These are phyloP conservation scores for Drosophila stalkeri DNA, from an alignment of 2,888 invertebrate genomes.

Conservation along the genomic window DNA sequence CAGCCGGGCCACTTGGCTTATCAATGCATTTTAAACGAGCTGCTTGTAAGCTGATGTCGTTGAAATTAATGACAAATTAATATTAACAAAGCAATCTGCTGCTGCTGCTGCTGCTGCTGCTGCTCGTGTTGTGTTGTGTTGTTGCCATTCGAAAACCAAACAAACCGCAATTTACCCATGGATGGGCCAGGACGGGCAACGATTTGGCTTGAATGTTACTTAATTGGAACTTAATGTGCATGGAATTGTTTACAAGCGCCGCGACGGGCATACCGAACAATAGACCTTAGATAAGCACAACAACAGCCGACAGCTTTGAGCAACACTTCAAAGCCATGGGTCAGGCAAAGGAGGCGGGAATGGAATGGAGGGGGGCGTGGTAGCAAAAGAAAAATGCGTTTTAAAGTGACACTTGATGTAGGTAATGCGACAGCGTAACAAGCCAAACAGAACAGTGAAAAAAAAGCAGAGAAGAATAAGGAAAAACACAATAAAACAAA, in stretches of 20 bases:
- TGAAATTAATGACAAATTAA: slow-evolving; percentile 78
- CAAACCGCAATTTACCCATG: slow-evolving; percentile 49
- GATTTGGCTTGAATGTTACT: slow-evolving; percentile 72
- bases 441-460: slow-evolving; percentile 42
- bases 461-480: background rate
- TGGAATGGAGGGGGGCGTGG: background rate
- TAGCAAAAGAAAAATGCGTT: slow-evolving; percentile 74
- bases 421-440: slow-evolving; percentile 76
- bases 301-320: slow-evolving; percentile 63
- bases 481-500: slow-evolving; percentile 42
- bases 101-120: background rate
- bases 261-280: slow-evolving; percentile 17
- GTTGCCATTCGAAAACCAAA: slow-evolving; percentile 32
- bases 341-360: background rate
- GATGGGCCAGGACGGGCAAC: slow-evolving; percentile 27
- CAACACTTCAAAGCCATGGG: slow-evolving; percentile 57
- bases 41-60: slow-evolving; percentile 64
- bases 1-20: slow-evolving; percentile 67
- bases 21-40: slow-evolving; percentile 80
- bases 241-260: slow-evolving; percentile 74
- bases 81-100: slow-evolving; percentile 79
- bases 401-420: slow-evolving; percentile 80
- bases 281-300: slow-evolving; percentile 61
- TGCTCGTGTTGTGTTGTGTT: slow-evolving; percentile 5
- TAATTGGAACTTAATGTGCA: slow-evolving; percentile 79